Conservation (phyloP, 2,797 vertebrate genomes). For the Cynopterus sphinx region DNA sequence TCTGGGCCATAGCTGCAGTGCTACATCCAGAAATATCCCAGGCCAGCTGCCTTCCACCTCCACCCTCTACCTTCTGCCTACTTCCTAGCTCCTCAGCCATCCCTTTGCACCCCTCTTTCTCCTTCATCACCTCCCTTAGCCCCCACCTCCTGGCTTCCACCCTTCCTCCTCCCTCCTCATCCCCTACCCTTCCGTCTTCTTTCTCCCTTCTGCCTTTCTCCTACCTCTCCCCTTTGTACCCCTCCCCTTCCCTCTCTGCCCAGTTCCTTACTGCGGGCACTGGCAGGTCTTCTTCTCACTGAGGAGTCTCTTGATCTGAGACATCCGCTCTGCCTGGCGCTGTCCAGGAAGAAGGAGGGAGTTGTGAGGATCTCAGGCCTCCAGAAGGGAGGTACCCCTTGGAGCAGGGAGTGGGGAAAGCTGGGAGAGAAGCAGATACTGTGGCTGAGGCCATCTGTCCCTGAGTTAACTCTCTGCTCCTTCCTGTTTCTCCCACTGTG, state of each 20-base stretch:
- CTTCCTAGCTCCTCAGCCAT: background rate
- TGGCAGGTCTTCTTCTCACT: slow-evolving; percentile 86
- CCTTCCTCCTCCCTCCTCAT: no score
- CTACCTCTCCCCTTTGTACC: background rate
- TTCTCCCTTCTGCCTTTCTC: background rate
- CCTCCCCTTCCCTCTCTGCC: accelerated
- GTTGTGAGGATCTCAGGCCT: slow-evolving; percentile 28
- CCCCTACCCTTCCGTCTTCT: background rate
- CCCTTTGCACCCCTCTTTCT: background rate
- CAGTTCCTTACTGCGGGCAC: slow-evolving; percentile 82
- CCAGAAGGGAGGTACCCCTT: slow-evolving; percentile 54
- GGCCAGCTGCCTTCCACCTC: no score
- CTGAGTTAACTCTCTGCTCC: background rate
- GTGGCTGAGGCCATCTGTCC: slow-evolving; percentile 39
- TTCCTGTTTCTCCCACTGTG: background rate
- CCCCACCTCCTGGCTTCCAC: background rate
- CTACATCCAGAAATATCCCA: background rate
- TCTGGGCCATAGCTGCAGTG: background rate
- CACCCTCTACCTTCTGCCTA: no score
- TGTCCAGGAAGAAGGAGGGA: slow-evolving; percentile 78
- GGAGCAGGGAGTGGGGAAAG: background rate
- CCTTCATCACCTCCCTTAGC: background rate
- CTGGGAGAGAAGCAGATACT: slow-evolving; percentile 46
- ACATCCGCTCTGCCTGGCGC: slow-evolving; percentile 79
- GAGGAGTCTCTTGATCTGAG: slow-evolving; percentile 82